Evolutionary conservation across 2,113 vertebrate genomes (phyloP).

Genomic region (Centropristis striata): DNA sequence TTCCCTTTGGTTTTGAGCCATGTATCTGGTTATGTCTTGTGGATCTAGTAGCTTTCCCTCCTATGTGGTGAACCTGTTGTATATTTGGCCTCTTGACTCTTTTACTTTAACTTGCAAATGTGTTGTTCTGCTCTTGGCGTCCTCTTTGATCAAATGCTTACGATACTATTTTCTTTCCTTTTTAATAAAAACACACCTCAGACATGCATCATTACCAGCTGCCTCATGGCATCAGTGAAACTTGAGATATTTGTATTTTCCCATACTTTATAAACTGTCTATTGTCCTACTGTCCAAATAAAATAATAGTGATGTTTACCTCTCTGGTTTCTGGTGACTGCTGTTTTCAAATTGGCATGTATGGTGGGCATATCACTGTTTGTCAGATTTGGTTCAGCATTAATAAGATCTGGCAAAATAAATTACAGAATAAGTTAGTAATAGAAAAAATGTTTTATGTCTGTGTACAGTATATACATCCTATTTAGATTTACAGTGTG

Average conservation of each 20-base stretch:
- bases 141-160: slow-evolving; percentile 54
- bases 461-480: background rate
- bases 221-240: slow-evolving; percentile 76
- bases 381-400: background rate
- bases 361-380: background rate
- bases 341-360: slow-evolving; percentile 16
- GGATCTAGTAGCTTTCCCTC: slow-evolving; percentile 55
- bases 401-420: background rate
- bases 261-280: slow-evolving; percentile 79
- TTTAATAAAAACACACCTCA: slow-evolving; percentile 62
- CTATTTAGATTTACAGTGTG: background rate
- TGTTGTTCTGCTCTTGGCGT: slow-evolving; percentile 59
- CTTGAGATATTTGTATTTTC: slow-evolving; percentile 83
- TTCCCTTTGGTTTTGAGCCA: slow-evolving; percentile 34
- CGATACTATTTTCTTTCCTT: slow-evolving; percentile 55
- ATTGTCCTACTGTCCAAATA: slow-evolving; percentile 82
- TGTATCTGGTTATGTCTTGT: slow-evolving; percentile 56
- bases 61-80: slow-evolving; percentile 51
- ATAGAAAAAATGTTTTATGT: background rate
- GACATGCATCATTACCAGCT: slow-evolving; percentile 66
- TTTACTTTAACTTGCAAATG: slow-evolving; percentile 45
- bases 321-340: slow-evolving; percentile 14
- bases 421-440: background rate
- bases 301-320: slow-evolving; percentile 72
- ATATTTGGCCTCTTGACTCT: slow-evolving; percentile 43